Conservation (phyloP, 2,113 vertebrate genomes). For the Fregata magnificens region DNA sequence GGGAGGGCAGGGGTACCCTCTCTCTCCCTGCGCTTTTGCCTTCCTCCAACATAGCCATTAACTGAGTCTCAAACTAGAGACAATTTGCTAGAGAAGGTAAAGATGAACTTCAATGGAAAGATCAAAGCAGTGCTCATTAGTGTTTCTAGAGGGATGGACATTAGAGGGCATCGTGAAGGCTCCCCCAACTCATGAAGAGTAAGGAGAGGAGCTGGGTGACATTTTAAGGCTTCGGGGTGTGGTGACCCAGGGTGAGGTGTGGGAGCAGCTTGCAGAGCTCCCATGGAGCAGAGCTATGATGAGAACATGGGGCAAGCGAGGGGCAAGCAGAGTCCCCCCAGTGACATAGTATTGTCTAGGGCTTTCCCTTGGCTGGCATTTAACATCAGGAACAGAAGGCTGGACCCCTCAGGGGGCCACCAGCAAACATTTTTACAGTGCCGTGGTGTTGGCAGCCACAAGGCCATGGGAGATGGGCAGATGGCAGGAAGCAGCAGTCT, state of each 20-base stretch:
- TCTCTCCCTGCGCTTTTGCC: too few relatives aligned
- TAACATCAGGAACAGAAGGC: neutral
- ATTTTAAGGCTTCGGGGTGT: neutral
- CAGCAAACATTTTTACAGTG: neutral
- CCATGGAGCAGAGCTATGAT: neutral
- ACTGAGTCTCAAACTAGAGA: neutral
- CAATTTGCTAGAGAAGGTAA: neutral
- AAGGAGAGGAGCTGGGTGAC: neutral
- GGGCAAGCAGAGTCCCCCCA: neutral
- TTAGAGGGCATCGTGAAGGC: neutral
- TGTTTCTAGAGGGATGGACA: neutral
- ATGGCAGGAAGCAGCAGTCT: neutral
- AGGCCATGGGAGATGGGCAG: rapidly evolving
- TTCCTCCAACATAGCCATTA: neutral
- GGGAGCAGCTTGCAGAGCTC: neutral
- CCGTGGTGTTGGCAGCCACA: neutral
- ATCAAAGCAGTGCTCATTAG: neutral
- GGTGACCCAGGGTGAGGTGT: neutral
- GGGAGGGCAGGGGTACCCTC: too few relatives aligned
- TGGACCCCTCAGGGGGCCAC: neutral
- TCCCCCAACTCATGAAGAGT: neutral
- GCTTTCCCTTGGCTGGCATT: neutral
- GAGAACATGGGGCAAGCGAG: neutral
- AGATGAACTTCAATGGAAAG: neutral
- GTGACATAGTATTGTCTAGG: neutral